These are phyloP conservation scores for Nannoperca obscura DNA, from an alignment of 2,797 vertebrate genomes.

Conservation along the genomic window DNA sequence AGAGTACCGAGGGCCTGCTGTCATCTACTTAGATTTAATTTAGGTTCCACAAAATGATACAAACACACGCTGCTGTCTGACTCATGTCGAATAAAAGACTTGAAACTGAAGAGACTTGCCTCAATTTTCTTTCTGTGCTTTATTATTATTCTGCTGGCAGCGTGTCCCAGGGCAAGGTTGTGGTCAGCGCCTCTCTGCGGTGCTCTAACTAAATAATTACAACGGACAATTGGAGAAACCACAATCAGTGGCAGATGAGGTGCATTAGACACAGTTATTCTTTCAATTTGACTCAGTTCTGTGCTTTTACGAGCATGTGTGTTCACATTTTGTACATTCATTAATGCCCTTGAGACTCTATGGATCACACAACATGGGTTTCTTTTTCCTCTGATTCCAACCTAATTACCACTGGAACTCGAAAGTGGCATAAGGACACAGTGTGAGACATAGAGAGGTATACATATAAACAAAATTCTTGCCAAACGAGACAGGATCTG, in stretches of 20 bases:
- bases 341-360: conserved; percentile 15
- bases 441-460: conserved; percentile 38
- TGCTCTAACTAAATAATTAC: conserved; percentile 64
- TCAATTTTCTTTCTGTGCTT: conserved; percentile 55
- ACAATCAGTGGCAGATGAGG: conserved; percentile 52
- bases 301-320: conserved; percentile 5
- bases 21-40: conserved; percentile 74
- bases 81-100: conserved; percentile 57
- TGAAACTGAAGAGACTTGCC: conserved; percentile 43
- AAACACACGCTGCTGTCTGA: conserved; percentile 54
- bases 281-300: conserved; percentile 38
- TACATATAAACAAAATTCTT: conserved; percentile 51
- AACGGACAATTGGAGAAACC: conserved; percentile 43
- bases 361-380: conserved; percentile 27
- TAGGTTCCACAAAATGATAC: conserved; percentile 58
- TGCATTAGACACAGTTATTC: conserved; percentile 46
- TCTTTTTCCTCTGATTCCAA: conserved; percentile 35
- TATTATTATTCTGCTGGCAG: conserved; percentile 63
- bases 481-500: conserved; percentile 55
- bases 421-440: conserved; percentile 47
- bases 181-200: conserved; percentile 54
- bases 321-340: conserved; percentile 28
- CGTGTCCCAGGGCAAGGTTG: conserved; percentile 51
- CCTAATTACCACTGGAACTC: conserved; percentile 62
- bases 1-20: conserved; percentile 31